Base-by-base conservation (phyloP, 2,888 invertebrate species). In the Xiphydria camelus region DNA sequence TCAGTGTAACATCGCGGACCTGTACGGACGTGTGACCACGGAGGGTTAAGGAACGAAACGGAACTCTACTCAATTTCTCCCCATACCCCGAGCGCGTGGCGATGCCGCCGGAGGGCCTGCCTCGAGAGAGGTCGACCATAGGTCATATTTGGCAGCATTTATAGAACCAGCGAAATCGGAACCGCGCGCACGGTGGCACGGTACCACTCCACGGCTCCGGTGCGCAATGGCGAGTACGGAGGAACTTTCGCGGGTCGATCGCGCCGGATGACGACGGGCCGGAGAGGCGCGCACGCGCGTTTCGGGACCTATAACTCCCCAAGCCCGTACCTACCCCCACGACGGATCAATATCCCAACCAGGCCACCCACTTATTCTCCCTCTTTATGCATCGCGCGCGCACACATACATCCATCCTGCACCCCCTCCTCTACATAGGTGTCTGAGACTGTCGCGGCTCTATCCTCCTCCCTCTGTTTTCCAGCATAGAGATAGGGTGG, bases 311-410 rank as follows among this genome's bases (percentile, higher is more conserved):
- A 48, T 46, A 47, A 46, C 47, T 26, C 5, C 4, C 26, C 10
- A 3, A 7, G 7, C 10, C 26, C 5, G 19, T 32, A 29, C 29
- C 29, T 40, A 40, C 51, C 53, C 59, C 59, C 55, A 58, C 51
- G 50, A 57, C 60, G 70, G 73, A 73, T 74, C 73, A 71, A 74
- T 74, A 73, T n/a, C 70, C 58, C 67, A 73, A 72, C 72, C 69
- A 71, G 74, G 72, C 68, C 74, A 74, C 62, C 57, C 53, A 58
- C n/a, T n/a, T 49, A 52, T 53, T 59, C 54, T 49, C 55, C 53
- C 52, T 53, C 51, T 53, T 50, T 57, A 48, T 47, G 35, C 47
- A 47, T 50, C 51, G 51, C 53, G 49, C 47, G 47, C 47, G 41
- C 52, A 42, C 36, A 33, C 18, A n/a, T 4, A 5, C 1, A n/a